A percentile compares a stretch with the other conserved stretches of the same genome.
Evolutionary conservation across 2,797 vertebrate species (phyloP).

Genomic region (Allobates femoralis): DNA sequence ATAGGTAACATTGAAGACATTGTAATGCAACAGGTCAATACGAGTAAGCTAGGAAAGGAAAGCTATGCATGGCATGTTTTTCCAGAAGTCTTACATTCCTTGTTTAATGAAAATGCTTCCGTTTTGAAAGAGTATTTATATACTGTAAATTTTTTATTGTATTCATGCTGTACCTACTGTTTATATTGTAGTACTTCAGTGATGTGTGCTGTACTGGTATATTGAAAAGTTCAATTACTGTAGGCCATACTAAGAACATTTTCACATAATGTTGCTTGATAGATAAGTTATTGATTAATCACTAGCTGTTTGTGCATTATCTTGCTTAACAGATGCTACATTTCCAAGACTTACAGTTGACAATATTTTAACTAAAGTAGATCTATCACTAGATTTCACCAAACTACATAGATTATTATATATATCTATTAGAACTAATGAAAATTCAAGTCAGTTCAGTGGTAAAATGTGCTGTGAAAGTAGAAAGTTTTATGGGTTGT

Average conservation of each 20-base stretch:
- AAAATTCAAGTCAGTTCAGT: too few species aligned
- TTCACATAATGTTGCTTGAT: background rate
- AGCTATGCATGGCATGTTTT: constrained; percentile 55
- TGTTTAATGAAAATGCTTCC: constrained; percentile 48
- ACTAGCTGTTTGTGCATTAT: too few species aligned
- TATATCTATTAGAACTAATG: too few species aligned
- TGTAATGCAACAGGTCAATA: constrained; percentile 8
- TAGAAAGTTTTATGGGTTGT: too few species aligned
- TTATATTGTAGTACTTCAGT: background rate
- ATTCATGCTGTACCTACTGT: background rate
- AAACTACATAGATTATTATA: too few species aligned
- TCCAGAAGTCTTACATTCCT: constrained; percentile 49
- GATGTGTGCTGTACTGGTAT: background rate
- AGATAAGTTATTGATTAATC: background rate
- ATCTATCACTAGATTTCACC: too few species aligned
- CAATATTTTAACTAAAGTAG: too few species aligned
- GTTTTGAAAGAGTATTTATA: constrained; percentile 35
- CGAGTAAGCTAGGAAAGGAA: constrained; percentile 16
- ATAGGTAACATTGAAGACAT: background rate
- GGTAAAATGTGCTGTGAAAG: too few species aligned
- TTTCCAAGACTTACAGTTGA: too few species aligned
- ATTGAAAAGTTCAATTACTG: background rate
- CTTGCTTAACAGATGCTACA: too few species aligned
- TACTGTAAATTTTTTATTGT: constrained; percentile 5
- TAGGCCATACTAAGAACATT: background rate